Conservation (phyloP, 37 sponge, comb jelly and placozoan species). For the Chondrosia reniformis region DNA sequence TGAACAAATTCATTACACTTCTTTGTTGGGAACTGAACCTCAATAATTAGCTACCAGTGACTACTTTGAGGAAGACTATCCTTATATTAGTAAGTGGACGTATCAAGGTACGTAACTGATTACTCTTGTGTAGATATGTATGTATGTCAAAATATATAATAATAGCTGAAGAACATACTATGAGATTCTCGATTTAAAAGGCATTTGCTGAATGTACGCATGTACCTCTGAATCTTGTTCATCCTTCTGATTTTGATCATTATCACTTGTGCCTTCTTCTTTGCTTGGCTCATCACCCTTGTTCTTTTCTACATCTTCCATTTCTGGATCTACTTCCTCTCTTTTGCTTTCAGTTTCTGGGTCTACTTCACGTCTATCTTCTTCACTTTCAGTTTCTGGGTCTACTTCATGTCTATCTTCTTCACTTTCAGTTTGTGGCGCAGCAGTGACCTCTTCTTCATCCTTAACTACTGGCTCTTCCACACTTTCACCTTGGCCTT, state of each 20-base stretch:
- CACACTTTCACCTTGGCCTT: background rate
- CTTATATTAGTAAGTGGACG: no score
- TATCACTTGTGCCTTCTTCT: background rate
- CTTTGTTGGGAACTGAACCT: no score
- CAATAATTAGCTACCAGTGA: no score
- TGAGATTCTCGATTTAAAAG: background rate
- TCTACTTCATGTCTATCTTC: background rate
- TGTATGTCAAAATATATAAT: no score
- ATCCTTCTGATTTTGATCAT: background rate
- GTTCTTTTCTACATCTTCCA: slow-evolving; percentile 13
- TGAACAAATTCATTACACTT: no score
- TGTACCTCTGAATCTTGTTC: slow-evolving; percentile 19
- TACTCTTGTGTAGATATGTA: no score
- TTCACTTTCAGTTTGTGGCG: background rate
- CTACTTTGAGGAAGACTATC: no score
- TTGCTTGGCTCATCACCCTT: background rate
- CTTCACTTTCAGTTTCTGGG: no score
- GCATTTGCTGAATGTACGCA: background rate
- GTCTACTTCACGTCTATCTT: background rate
- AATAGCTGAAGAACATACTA: background rate
- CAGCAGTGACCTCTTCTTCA: background rate
- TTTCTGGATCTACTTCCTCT: background rate
- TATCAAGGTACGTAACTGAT: no score
- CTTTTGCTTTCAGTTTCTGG: background rate
- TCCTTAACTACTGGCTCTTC: background rate